Evolutionary conservation across 2,888 invertebrate genomes (phyloP), one percentile per base, ranked within the genome.

Genomic region (Bursaphelenchus okinawaensis): DNA sequence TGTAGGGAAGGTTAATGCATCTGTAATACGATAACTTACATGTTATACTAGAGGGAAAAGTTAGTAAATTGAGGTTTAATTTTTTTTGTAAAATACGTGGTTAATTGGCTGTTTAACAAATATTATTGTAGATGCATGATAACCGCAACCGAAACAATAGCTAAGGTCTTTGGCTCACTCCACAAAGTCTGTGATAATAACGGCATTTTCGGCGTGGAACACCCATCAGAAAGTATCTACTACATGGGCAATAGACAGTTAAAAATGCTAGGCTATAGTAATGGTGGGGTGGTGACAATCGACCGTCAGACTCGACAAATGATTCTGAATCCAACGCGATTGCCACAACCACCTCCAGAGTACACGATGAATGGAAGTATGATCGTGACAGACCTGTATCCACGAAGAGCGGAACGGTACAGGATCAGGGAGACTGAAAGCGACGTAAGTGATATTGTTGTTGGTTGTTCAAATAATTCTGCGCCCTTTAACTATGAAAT

Each of bases 61-160:
- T 56, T 16, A 24, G 26, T 40, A n/a, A 40, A 12, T 40, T 54
- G 19, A 54, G 12, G 9, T n/a, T n/a, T n/a, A n/a, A n/a, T n/a
- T n/a, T n/a, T n/a, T n/a, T n/a, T n/a, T n/a, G n/a, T n/a, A n/a
- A 12, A 12, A 12, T 40, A 40, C 31, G 51, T 68, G 12, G 71
- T 22, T 4, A 60, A 27, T 23, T 70, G 54, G 20, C 26, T 52
- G 8, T 28, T 56, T n/a, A 50, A n/a, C 0, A 12, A 62, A 23
- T 3, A 24, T 12, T 20, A 8, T 67, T 75, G 57, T 62, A 79
- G 76, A 57, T 52, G 80, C 56, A 71, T 80, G 73, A 63, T 76
- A 51, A 63, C 79, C 3, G 68, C 75, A 54, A 71, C 79, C 24
- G 77, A 79, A 55, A 67, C 72, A 26, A 62, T 78, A 52, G 67